These are phyloP conservation scores for Pammene aurita DNA, from an alignment of 2,888 invertebrate genomes.

Conservation along the genomic window DNA sequence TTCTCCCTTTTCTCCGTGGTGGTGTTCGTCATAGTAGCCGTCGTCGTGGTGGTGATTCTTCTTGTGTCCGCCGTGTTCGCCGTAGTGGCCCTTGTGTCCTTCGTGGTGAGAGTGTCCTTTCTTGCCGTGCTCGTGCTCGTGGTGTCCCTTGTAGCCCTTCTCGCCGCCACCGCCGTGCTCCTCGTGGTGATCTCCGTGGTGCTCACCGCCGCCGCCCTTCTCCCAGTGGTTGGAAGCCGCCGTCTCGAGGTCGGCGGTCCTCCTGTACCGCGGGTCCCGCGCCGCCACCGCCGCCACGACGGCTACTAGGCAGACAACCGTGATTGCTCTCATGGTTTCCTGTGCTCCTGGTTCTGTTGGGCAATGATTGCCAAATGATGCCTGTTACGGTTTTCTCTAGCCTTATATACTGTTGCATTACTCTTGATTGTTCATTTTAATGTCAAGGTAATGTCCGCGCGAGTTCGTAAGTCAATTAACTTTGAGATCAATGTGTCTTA, in stretches of 20 bases:
- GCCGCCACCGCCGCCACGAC: conserved; percentile 72
- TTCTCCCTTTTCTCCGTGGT: conserved; percentile 86
- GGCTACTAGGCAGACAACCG: conserved; percentile 68
- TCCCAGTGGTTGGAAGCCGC: conserved; percentile 79
- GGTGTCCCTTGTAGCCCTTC: conserved; percentile 87
- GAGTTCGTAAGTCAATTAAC: conserved; percentile 29
- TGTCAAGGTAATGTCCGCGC: conserved; percentile 78
- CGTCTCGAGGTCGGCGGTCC: conserved; percentile 76
- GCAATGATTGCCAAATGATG: conserved; percentile 79
- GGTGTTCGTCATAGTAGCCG: conserved; percentile 85
- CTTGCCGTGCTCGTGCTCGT: conserved; percentile 86
- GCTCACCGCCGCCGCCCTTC: conserved; percentile 85
- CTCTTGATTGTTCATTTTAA: conserved; percentile 63
- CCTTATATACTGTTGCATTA: conserved; percentile 81
- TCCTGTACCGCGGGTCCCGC: conserved; percentile 76
- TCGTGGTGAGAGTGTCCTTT: conserved; percentile 89
- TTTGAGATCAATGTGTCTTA: conserved; percentile 28
- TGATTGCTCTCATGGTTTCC: conserved; percentile 66
- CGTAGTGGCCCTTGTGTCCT: conserved; percentile 83
- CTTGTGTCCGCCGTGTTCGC: conserved; percentile 85
- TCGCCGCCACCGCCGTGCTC: conserved; percentile 87
- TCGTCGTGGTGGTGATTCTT: conserved; percentile 86
- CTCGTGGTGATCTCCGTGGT: conserved; percentile 84
- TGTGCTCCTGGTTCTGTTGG: conserved; percentile 62
- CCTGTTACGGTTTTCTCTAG: conserved; percentile 69